These are phyloP conservation scores for Lobophora halterata DNA, from an alignment of 2,888 invertebrate genomes.

Conservation along the genomic window DNA sequence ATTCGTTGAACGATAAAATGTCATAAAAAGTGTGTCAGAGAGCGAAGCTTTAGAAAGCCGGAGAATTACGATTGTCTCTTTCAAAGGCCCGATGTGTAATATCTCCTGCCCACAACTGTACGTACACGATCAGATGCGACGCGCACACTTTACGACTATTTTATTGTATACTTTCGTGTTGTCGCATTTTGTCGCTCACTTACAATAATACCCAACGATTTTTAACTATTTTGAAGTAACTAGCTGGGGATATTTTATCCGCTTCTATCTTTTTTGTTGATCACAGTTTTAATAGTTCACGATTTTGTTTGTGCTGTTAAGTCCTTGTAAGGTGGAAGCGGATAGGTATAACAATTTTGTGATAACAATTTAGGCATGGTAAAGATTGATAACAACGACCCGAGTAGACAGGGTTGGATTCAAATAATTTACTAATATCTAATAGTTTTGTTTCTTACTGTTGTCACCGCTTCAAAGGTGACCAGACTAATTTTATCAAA, in stretches of 20 bases:
- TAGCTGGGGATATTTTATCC: slow-evolving; percentile 22
- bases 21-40: too few species aligned
- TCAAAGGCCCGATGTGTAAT: too few species aligned
- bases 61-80: too few species aligned
- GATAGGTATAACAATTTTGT: slow-evolving; percentile 26
- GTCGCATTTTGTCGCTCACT: too few species aligned
- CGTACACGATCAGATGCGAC: too few species aligned
- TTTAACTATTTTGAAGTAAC: slow-evolving; percentile 10
- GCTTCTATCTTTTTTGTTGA: slow-evolving; percentile 19
- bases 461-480: slow-evolving; percentile 74
- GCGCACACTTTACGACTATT: too few species aligned
- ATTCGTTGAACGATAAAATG: too few species aligned
- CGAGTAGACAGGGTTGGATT: slow-evolving; percentile 67
- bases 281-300: slow-evolving; percentile 10
- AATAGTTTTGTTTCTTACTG: slow-evolving; percentile 53
- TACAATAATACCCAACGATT: slow-evolving; percentile 1
- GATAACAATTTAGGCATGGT: slow-evolving; percentile 59
- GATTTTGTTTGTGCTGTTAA: slow-evolving; percentile 5
- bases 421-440: slow-evolving; percentile 44
- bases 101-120: too few species aligned
- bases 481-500: slow-evolving; percentile 57
- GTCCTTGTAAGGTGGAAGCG: slow-evolving; percentile 20
- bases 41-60: too few species aligned
- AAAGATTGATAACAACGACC: slow-evolving; percentile 57
- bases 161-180: too few species aligned